A percentile compares a stretch with the other conserved stretches of the same genome.
These are phyloP conservation scores for Apis mellifera DNA, from an alignment of 1,140 invertebrate genomes.

Conservation along the genomic window Amel_HAv3.1 CM009937.2:11490001-11490500, in stretches of 20 bases:
- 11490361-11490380: too few relatives aligned
- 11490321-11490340: too few relatives aligned
- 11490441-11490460: too few relatives aligned
- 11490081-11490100: background rate
- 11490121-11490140: conserved; percentile 26
- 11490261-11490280: too few relatives aligned
- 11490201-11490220: conserved; percentile 62
- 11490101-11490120: background rate
- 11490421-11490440: too few relatives aligned
- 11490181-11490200: conserved; percentile 61
- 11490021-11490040: background rate
- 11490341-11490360: too few relatives aligned
- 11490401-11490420: too few relatives aligned
- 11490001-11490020: conserved; percentile 22
- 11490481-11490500: too few relatives aligned
- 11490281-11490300: too few relatives aligned
- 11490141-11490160: conserved; percentile 10
- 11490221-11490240: conserved; percentile 69
- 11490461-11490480: too few relatives aligned
- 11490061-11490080: background rate
- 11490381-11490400: too few relatives aligned
- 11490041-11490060: conserved; percentile 20
- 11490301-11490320: too few relatives aligned
- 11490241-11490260: conserved; percentile 32
- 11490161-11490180: background rate